These are phyloP conservation scores for Andrena cerasifolii DNA, from an alignment of 1,140 invertebrate species.

Conservation along the genomic window DNA sequence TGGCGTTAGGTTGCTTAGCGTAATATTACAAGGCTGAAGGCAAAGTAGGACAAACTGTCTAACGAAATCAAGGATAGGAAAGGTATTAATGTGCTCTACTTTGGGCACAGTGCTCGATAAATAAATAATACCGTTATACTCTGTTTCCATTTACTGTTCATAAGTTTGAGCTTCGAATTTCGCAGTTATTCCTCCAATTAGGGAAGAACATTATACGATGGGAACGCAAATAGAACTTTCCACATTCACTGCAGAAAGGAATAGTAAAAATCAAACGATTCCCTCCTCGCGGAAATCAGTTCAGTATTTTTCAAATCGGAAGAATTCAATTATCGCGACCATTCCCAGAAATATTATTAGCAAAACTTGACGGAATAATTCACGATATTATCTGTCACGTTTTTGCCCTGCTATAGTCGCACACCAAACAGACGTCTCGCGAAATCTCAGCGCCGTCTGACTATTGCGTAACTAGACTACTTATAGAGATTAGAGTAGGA, in stretches of 20 bases:
- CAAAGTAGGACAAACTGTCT: slow-evolving; percentile 20
- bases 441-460: background rate
- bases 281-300: too few species aligned
- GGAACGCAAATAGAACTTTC: too few species aligned
- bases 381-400: background rate
- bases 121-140: background rate
- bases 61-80: background rate
- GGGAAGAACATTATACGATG: too few species aligned
- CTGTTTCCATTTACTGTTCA: too few species aligned
- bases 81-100: background rate
- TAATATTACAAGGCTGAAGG: background rate
- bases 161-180: background rate
- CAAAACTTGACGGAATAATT: too few species aligned
- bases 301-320: too few species aligned
- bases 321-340: too few species aligned
- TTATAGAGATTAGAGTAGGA: background rate
- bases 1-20: background rate
- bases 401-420: too few species aligned
- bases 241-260: too few species aligned
- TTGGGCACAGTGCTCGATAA: slow-evolving; percentile 2
- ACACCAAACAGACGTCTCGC: background rate
- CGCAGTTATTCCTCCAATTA: background rate
- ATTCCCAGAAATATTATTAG: too few species aligned
- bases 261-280: too few species aligned
- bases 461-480: slow-evolving; percentile 8